These are phyloP conservation scores for Cheilosia scutellata DNA, from an alignment of 2,888 invertebrate genomes.

Conservation along the genomic window DNA sequence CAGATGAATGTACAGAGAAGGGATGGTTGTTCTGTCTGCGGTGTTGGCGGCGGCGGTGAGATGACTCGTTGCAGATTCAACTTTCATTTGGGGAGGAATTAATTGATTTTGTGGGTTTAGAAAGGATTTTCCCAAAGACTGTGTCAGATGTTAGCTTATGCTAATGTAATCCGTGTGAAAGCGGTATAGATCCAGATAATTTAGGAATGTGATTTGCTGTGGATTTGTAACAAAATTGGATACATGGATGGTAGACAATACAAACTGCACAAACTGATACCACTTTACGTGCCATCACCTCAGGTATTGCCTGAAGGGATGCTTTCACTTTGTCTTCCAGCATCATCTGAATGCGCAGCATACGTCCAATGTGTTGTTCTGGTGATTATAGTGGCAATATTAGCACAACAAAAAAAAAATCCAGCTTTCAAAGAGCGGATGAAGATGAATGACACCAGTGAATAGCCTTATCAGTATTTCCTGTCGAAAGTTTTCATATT, in stretches of 20 bases:
- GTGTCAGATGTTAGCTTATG: slow-evolving; percentile 1
- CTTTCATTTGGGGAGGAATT: slow-evolving; percentile 38
- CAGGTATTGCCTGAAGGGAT: slow-evolving; percentile 27
- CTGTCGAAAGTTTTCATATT: slow-evolving; percentile 84
- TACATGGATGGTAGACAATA: too few species aligned
- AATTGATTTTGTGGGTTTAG: slow-evolving; percentile 56
- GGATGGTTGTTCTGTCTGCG: slow-evolving; percentile 61
- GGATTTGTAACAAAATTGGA: too few species aligned
- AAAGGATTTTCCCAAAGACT: slow-evolving; percentile 1
- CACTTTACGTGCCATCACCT: not conserved
- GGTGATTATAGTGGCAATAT: slow-evolving; percentile 71
- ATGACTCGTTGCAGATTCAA: slow-evolving; percentile 35
- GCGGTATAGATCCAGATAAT: not conserved
- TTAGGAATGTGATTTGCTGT: too few species aligned
- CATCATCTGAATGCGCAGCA: not conserved
- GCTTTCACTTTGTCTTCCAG: slow-evolving; percentile 61
- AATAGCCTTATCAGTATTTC: slow-evolving; percentile 84
- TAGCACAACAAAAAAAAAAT: slow-evolving; percentile 38
- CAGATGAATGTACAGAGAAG: slow-evolving; percentile 13
- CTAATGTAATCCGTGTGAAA: slow-evolving; percentile 17
- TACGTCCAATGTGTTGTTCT: slow-evolving; percentile 43
- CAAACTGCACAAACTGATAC: too few species aligned
- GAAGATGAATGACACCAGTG: slow-evolving; percentile 71
- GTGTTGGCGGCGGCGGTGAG: slow-evolving; percentile 31
- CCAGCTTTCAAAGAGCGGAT: slow-evolving; percentile 52